Base-by-base conservation (phyloP, 2,113 vertebrate species). In the Caracal caracal region DNA sequence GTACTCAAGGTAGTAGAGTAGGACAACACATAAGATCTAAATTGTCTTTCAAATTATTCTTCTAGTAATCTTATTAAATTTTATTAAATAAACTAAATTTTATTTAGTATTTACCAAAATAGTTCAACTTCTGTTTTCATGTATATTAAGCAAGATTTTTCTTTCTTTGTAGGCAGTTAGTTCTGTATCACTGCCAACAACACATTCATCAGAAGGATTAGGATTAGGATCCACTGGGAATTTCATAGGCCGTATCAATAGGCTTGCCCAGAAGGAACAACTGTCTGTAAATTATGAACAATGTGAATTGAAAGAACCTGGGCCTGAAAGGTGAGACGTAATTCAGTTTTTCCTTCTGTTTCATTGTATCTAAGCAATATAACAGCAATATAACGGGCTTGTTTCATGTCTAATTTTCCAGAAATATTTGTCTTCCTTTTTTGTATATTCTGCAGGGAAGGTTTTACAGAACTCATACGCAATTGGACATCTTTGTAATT, bases 211-310 rank as follows among this genome's bases (percentile, higher is more conserved):
- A 26, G 10, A 17, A 75, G 11, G 1, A 2, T 26, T 9, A 37
- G 68, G 68, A 24, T 10, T 24, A 30, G 40, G 26, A 24, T 9
- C 12, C 4, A 0, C 0, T 22, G 0, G 22, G 0, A 80, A 99
- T 90, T 98, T 94, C 37, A 6, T 98, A 79, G 95, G 97, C 78
- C 16, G 10, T 7, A 11, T 99, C 24, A 98, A 99, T 94, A 35
- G 0, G 0, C 10, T 88, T 93, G 22, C 81, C 11, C 97, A 95
- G 82, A 98, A 0, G 80, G 12, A 43, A 26, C 6, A 0, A 0
- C 0, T 49, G 0, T 0, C 0, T 16, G 28, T 98, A 87, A 40
- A 82, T 65, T 98, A 98, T 78, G 0, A 20, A 19, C 1, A 19
- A 28, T 1, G 0, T 53, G 96, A 94, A 93, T 2, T 8, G 0